Conservation (phyloP, 2,888 invertebrate genomes). For the Cantharis rustica region DNA sequence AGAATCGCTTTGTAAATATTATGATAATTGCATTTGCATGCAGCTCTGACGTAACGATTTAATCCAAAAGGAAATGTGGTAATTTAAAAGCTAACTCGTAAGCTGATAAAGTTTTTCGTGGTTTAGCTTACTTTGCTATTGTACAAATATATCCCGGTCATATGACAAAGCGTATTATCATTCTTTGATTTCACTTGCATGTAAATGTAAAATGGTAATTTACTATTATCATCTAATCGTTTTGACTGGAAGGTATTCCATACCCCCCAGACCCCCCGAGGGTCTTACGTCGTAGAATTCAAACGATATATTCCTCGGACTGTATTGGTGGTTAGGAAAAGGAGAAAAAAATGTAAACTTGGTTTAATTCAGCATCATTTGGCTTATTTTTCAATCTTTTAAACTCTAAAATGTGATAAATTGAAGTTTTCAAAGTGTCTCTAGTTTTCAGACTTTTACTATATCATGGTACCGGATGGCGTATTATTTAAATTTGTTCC, state of each 20-base stretch:
- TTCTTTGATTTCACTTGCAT: not conserved
- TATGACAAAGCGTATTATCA: not conserved
- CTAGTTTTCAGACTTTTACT: constrained; percentile 29
- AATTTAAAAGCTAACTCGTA: not conserved
- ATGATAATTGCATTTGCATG: not conserved
- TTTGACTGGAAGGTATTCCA: too few relatives aligned
- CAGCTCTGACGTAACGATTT: not conserved
- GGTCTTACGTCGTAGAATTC: too few relatives aligned
- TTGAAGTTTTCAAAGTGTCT: constrained; percentile 20
- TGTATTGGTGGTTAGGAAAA: not conserved
- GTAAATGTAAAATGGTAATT: too few relatives aligned
- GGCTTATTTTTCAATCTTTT: not conserved
- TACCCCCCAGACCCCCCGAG: too few relatives aligned
- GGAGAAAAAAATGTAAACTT: not conserved
- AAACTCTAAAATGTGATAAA: not conserved
- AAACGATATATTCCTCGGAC: too few relatives aligned
- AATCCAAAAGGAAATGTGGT: not conserved
- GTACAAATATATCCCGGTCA: not conserved
- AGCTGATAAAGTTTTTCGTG: not conserved
- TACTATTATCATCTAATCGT: too few relatives aligned
- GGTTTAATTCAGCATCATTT: not conserved
- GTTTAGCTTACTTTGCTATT: not conserved
- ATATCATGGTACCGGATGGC: constrained; percentile 43
- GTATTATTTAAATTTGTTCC: constrained; percentile 40
- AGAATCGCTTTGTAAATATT: not conserved